Conservation (phyloP, 2,113 vertebrate species). For the Anser cygnoides region DNA sequence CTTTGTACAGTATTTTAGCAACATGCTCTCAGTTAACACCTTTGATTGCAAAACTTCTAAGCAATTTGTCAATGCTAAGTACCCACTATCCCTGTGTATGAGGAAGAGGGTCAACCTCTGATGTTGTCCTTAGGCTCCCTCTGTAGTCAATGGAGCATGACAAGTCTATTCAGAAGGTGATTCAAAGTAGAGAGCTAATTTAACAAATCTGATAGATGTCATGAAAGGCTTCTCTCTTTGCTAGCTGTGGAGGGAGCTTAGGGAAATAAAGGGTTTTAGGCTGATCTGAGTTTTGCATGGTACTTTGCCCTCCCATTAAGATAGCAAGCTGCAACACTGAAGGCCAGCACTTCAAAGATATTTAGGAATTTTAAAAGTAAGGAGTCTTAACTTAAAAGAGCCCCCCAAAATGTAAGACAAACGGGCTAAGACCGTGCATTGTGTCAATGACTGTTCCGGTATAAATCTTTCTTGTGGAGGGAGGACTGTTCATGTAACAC, state of each 20-base stretch:
- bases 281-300: not conserved
- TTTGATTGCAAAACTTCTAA: not conserved
- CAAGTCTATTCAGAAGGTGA: conserved; percentile 23
- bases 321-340: not conserved
- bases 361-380: not conserved
- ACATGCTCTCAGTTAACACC: not conserved
- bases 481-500: accelerated
- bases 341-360: not conserved
- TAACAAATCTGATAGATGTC: not conserved
- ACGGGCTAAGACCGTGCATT: not conserved
- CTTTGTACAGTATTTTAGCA: not conserved
- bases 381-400: not conserved
- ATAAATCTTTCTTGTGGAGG: not conserved
- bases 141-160: conserved; percentile 8
- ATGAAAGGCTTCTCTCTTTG: not conserved
- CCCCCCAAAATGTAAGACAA: not conserved
- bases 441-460: not conserved
- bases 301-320: not conserved
- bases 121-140: not conserved
- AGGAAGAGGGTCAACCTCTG: conserved; percentile 27
- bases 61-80: not conserved
- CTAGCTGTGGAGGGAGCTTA: not conserved
- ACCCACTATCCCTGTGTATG: not conserved
- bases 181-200: conserved; percentile 30
- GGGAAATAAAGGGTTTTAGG: conserved; percentile 5